Base-by-base conservation (phyloP, 2,888 invertebrate genomes). In the Dugesia japonica region DNA sequence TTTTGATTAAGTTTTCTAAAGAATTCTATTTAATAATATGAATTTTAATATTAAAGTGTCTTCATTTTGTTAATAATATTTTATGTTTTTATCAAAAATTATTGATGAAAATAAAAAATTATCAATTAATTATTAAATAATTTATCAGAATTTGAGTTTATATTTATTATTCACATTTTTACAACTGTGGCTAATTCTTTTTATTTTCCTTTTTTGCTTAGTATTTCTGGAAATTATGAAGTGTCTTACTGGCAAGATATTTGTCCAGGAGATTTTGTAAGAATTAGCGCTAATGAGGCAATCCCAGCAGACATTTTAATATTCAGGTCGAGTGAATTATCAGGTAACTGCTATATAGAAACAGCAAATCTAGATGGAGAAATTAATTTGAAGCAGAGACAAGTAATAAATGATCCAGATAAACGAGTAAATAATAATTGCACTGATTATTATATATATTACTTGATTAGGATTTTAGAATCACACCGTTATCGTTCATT, bases 281-380 rank as follows among this genome's bases (percentile, higher is more conserved):
- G 92, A 87, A 87, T 98, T 77, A 87, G 88, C 82, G 93, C 92
- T 86, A 92, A 94, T 85, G 89, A 74, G 7, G 26, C 71, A 4
- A 75, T 78, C 7, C 78, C 78, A 82, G 95, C 97, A 0, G 97
- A 97, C 85, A 90, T 97, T 82, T 87, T 97, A 78, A 86, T 97
- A 77, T 87, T 95, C 78, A 88, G 90, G 81, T 91, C 92, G 77
- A 92, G 92, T 81, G 93, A 92, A 86, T 88, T 90, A 9, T 88
- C 90, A 82, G 94, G 94, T 71, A 87, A 91, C 78, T 94, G 93
- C 83, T 94, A 92, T 86, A 89, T 95, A 80, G 95, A 95, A 85
- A 95, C 95, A 0, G 92, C 92, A 83, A 94, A 95, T 86, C 87
- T 95, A 82, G 95, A 95, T 83, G 95, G 95, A 13, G 95, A 95